Base-by-base conservation (phyloP, 2,113 vertebrate species). In the Collichthys lucidus region DNA sequence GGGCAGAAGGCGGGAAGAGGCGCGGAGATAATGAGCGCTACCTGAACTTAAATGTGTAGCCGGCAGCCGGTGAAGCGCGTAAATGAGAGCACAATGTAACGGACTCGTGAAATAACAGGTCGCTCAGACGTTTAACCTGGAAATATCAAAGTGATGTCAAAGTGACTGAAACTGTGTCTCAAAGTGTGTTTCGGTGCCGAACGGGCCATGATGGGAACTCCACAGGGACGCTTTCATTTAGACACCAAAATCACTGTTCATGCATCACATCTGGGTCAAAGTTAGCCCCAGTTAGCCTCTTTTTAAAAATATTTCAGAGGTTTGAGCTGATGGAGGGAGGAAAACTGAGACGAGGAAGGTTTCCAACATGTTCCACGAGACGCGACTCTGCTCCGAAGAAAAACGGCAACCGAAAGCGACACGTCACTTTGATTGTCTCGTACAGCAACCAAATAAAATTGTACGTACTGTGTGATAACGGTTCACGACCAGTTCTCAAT, bases 111-210 rank as follows among this genome's bases (percentile, higher is more conserved):
- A 68, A 42, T 56, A 74, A 52, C 74, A 47, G 64, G 64, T 4
- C 11, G 11, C n/a, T 49, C 44, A 22, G 14, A 10, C 22, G 52
- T 65, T 52, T 76, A 82, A 80, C 71, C 83, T 83, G 76, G n/a
- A 85, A 85, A 83, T 4, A 67, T 75, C 70, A 82, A 77, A 77
- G 78, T 68, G 16, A 26, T 44, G 67, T 84, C 57, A 77, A 77
- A 70, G 86, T 72, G 79, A 82, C 46, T 42, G 61, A 79, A 88
- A 88, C 24, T 86, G 66, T 89, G 86, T 87, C 83, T 86, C 50
- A 69, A 89, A 83, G 90, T 89, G 80, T 83, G 83, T 89, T 83
- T 79, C 62, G 74, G 74, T 82, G 83, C 70, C 79, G 17, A 67
- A 50, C 29, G 20, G 74, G 78, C 70, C 70, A 4, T 11, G 71